Conservation (phyloP, 2,797 vertebrate genomes). For the Discoglossus pictus region DNA sequence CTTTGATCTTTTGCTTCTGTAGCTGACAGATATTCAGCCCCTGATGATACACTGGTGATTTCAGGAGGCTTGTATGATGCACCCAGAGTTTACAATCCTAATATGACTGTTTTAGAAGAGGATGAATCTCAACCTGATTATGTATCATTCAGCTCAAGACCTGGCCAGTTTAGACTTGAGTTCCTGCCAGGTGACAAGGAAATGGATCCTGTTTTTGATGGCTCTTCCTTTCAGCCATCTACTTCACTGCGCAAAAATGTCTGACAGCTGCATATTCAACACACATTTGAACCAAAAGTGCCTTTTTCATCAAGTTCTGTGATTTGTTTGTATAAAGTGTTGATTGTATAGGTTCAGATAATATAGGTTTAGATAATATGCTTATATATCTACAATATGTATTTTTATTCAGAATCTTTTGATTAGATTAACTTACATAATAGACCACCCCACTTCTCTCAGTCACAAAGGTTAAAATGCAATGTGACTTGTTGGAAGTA, state of each 20-base stretch:
- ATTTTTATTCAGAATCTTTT: too few species aligned
- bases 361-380: not conserved
- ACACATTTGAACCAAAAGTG: not conserved
- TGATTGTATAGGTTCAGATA: slow-evolving; percentile 6
- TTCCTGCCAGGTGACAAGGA: slow-evolving; percentile 64
- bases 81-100: slow-evolving; percentile 69
- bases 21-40: slow-evolving; percentile 61
- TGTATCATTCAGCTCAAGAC: slow-evolving; percentile 50
- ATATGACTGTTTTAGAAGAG: slow-evolving; percentile 51
- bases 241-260: slow-evolving; percentile 39
- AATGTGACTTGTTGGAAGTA: too few species aligned
- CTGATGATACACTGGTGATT: slow-evolving; percentile 72
- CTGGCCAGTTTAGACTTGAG: slow-evolving; percentile 66
- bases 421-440: too few species aligned
- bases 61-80: slow-evolving; percentile 76
- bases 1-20: slow-evolving; percentile 18
- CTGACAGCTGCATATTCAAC: slow-evolving; percentile 16
- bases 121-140: slow-evolving; percentile 55
- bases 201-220: slow-evolving; percentile 34
- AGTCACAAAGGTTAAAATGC: too few species aligned
- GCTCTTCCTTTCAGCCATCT: slow-evolving; percentile 51
- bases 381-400: too few species aligned
- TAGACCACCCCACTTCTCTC: too few species aligned
- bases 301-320: not conserved
- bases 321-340: slow-evolving; percentile 1